Conservation (phyloP, 2,113 vertebrate genomes). For the Pogona vitticeps region DNA sequence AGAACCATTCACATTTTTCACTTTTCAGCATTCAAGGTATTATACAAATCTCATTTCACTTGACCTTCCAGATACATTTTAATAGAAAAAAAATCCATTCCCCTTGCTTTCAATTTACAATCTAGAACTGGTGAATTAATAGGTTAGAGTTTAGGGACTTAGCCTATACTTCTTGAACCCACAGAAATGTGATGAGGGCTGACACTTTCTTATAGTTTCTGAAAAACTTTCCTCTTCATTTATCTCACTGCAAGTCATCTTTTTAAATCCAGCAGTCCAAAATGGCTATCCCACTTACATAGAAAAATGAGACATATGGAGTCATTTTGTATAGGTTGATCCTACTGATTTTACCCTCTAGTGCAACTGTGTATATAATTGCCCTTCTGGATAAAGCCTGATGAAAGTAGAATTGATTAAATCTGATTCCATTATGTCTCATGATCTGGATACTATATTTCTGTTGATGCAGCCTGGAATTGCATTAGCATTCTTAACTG, state of each 20-base stretch:
- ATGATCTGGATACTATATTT: not conserved
- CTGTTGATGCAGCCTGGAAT: not conserved
- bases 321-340: not conserved
- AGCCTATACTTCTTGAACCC: not conserved
- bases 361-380: no score
- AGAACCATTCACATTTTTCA: not conserved
- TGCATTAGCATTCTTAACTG: not conserved
- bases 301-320: not conserved
- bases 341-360: not conserved
- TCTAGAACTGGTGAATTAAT: not conserved
- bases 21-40: not conserved
- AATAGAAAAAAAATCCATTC: not conserved
- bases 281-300: not conserved
- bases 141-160: not conserved
- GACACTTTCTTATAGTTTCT: not conserved
- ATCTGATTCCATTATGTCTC: not conserved
- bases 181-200: not conserved
- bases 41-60: no score
- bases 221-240: not conserved
- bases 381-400: not conserved
- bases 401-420: no score
- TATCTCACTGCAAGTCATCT: not conserved
- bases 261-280: not conserved
- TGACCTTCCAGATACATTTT: not conserved
- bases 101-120: not conserved